These are phyloP conservation scores for Pteronotus mesoamericanus DNA, from an alignment of 2,797 vertebrate genomes.

Conservation along the genomic window DNA sequence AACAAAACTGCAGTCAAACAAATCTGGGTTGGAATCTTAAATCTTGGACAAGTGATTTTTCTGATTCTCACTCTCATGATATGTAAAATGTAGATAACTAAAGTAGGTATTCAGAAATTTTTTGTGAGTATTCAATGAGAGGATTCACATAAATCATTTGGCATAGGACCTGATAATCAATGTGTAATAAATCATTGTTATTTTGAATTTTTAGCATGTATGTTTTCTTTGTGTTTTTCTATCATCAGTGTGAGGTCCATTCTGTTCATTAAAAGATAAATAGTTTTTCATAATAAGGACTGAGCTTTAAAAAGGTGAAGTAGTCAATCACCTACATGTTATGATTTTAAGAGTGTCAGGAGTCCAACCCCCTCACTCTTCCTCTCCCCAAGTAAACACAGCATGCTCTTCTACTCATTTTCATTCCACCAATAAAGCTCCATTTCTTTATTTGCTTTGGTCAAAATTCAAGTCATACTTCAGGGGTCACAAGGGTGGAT, in stretches of 20 bases:
- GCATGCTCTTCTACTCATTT: neutral
- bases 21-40: neutral
- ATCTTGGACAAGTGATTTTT: neutral
- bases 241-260: neutral
- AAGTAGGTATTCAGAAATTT: neutral
- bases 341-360: conserved; percentile 11
- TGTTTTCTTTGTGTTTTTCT: conserved; percentile 21
- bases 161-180: neutral
- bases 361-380: neutral
- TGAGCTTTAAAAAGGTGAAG: conserved; percentile 11
- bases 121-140: conserved; percentile 18
- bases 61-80: neutral
- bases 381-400: neutral
- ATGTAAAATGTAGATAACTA: neutral
- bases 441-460: neutral
- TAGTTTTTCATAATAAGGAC: neutral
- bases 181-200: neutral
- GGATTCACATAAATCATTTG: conserved; percentile 14
- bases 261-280: conserved; percentile 15
- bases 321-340: neutral
- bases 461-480: neutral
- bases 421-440: neutral
- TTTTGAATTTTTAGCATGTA: neutral
- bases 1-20: neutral
- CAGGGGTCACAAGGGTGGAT: neutral